Evolutionary conservation across 2,888 invertebrate species (phyloP).

Genomic region (Phortica okadai): DNA sequence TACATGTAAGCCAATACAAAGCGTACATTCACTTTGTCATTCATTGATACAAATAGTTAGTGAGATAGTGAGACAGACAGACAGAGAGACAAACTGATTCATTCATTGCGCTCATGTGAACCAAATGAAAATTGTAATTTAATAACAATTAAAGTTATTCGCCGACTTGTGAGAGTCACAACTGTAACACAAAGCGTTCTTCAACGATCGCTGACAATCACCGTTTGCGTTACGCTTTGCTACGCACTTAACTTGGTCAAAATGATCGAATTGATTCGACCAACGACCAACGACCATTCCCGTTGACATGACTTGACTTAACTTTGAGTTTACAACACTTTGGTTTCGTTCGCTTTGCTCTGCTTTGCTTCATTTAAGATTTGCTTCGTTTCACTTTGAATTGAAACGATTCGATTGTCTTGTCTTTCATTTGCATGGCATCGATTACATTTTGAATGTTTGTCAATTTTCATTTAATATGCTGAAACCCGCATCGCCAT

Average conservation of each 20-base stretch:
- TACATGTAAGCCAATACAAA: too few relatives aligned
- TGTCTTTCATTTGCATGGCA: slow-evolving; percentile 56
- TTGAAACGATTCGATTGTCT: background rate
- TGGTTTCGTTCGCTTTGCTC: slow-evolving; percentile 13
- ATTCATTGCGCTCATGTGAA: slow-evolving; percentile 48
- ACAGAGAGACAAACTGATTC: slow-evolving; percentile 11
- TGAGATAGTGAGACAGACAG: background rate
- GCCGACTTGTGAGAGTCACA: slow-evolving; percentile 56
- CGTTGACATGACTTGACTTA: slow-evolving; percentile 42
- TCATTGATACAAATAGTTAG: too few relatives aligned
- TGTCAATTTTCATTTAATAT: slow-evolving; percentile 64
- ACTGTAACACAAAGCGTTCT: background rate
- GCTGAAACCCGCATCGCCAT: background rate
- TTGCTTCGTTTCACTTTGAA: background rate
- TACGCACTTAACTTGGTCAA: slow-evolving; percentile 74
- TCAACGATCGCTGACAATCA: slow-evolving; percentile 64
- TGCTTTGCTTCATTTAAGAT: background rate
- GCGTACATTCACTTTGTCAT: too few relatives aligned
- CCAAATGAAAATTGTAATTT: slow-evolving; percentile 59
- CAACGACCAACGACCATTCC: background rate
- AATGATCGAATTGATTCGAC: slow-evolving; percentile 50
- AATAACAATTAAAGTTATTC: slow-evolving; percentile 70
- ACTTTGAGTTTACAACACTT: background rate
- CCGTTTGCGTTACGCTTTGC: slow-evolving; percentile 71
- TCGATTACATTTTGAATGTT: slow-evolving; percentile 69